Evolutionary conservation across 2,888 invertebrate genomes (phyloP), one percentile per base, ranked within the genome.

Genomic region (Atrina japonica): DNA sequence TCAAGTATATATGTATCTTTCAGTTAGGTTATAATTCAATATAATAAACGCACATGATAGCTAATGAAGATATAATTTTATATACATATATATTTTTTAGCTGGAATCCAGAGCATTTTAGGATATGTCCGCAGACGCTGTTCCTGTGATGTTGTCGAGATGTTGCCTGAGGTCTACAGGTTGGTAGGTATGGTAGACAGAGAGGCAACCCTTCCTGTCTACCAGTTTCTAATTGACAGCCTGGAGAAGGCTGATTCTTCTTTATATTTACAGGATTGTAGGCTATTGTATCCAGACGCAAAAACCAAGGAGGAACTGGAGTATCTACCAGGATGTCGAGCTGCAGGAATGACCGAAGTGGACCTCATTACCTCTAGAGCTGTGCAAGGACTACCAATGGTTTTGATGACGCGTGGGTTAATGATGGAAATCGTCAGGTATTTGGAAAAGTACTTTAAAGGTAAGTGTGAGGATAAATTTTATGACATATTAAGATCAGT

Each of bases 201-300:
- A 14, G 59, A 59, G 25, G 59, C 59, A 1, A 23, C 1, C 40
- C 45, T 45, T 43, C 59, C 59, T 23, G 45, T 59, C 43, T 59
- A 16, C 16, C 23, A 43, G 2, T 43, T 25, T 43, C 11, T 60
- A 25, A 49, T 2, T 29, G n/a, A 27, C 27, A 9, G 21, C 16
- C 45, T 59, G 5, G 43, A 45, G 25, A 59, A 27, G 23, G 43
- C 18, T 41, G 59, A 47, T 47, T n/a, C 45, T 59, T 23, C 16
- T 47, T 47, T 18, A 47, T 14, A 29, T 47, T 16, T 29, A 18
- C 60, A 60, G 60, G 60, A 25, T 18, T 60, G 60, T 30, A 45
- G 3, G 9, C 27, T n/a, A 2, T 21, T 56, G 27, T 60, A 47
- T 29, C 60, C 60, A 7, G 49, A 29, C 6, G 60, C 1, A 16